Evolutionary conservation across 64 coral and sea anemone genomes (phyloP), one percentile per base, ranked within the genome.

Genomic region (Montipora cactus): DNA sequence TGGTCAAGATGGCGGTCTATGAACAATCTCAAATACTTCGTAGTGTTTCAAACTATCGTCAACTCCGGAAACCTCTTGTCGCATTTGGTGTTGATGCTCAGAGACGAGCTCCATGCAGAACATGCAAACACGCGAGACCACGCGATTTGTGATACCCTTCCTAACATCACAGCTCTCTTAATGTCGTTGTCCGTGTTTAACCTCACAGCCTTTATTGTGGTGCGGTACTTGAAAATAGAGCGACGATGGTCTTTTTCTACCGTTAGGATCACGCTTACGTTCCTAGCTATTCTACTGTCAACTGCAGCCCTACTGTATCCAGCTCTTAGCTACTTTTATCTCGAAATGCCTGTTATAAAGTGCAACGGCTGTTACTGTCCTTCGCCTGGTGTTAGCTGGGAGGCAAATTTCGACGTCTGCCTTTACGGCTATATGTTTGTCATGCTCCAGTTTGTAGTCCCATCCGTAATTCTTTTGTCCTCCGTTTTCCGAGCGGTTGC

Each of bases 391-490:
- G 61, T 84, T 21, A 84, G 59, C 44, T 84, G 81, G 81, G 81
- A 84, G 59, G 81, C 81, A 9, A 67, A 84, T 84, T 84, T 84
- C 81, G 81, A 84, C 44, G 81, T 84, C 14, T 84, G 81, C 59
- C 81, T 84, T 47, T 84, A 84, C 22, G 81, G 81, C 44, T 84
- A 84, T 68, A 84, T 84, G 81, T 58, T 84, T 3, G 64, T 84
- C 14, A 47, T 84, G 37, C 37, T 84, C 0, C 81, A 84, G 13
- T 84, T 84, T 37, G 81, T 84, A 18, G 61, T 84, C 7, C 81
- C 81, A 68, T 61, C 81, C 25, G 67, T 84, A 45, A 69, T 84
- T 19, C 81, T 84, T 5, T 68, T 45, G 15, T 66, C 59, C 2
- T 59, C 81, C 15, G 28, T 67, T 45, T 37, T 84, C 3, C 61